Evolutionary conservation across 2,113 vertebrate species (phyloP).

Genomic region (Gavia stellata): DNA sequence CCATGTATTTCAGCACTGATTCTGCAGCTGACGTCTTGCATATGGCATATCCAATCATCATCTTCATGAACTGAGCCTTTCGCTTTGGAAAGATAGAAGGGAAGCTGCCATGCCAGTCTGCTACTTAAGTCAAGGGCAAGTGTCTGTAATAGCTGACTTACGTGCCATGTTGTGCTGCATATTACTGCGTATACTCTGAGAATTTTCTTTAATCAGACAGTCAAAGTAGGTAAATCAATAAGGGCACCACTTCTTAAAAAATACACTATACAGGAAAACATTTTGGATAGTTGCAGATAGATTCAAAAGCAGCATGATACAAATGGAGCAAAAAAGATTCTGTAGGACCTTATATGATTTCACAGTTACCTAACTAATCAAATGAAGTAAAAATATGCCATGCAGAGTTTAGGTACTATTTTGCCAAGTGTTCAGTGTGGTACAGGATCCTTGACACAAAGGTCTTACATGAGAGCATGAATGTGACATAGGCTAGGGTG

Average conservation of each 20-base stretch:
- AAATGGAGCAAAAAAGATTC: not conserved
- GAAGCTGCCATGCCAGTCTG: not conserved
- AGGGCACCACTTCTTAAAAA: not conserved
- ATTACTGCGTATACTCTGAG: not conserved
- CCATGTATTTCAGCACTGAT: not conserved
- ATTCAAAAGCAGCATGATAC: not conserved
- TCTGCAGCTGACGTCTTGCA: not conserved
- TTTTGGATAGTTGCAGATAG: not conserved
- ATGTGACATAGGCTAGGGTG: fast-evolving
- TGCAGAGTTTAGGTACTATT: not conserved
- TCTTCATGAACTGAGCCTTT: not conserved
- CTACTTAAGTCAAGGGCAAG: not conserved
- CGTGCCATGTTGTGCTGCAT: not conserved
- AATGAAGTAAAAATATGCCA: not conserved
- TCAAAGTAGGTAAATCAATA: not conserved
- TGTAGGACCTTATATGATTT: not conserved
- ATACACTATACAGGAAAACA: not conserved
- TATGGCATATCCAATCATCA: not conserved
- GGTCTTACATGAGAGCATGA: fast-evolving
- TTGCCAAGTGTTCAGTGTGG: not conserved
- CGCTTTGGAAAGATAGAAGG: not conserved
- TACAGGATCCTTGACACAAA: not conserved
- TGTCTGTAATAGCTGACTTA: not conserved
- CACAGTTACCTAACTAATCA: not conserved
- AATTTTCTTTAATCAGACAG: not conserved